These are phyloP conservation scores for Phoeniculus purpureus DNA, from an alignment of 2,797 vertebrate genomes.

Conservation along the genomic window DNA sequence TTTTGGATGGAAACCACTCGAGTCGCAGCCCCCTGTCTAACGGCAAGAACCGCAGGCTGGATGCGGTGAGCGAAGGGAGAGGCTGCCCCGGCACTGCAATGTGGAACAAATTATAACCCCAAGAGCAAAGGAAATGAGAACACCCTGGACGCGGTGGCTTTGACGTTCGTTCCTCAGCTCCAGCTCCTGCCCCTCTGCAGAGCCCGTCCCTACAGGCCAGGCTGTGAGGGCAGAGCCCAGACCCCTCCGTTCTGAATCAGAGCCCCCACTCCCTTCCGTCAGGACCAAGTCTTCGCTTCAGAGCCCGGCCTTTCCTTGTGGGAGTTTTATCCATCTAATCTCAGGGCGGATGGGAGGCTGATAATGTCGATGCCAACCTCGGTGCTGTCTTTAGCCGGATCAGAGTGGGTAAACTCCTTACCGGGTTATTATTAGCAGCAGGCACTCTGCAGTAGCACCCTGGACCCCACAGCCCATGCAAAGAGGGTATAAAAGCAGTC, in stretches of 20 bases:
- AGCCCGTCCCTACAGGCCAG: accelerated
- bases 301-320: neutral
- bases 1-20: constrained; percentile 23
- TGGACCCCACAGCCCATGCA: neutral
- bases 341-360: neutral
- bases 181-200: constrained; percentile 19
- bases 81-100: constrained; percentile 15
- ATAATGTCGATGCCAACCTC: neutral
- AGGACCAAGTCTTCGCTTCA: neutral
- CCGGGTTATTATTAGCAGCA: constrained; percentile 55
- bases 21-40: neutral
- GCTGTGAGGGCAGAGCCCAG: neutral
- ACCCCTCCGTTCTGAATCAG: neutral
- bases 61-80: constrained; percentile 39
- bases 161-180: neutral
- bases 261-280: neutral
- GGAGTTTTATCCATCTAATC: neutral
- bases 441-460: neutral
- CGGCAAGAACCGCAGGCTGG: constrained; percentile 8
- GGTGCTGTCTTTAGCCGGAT: constrained; percentile 25
- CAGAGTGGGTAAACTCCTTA: constrained; percentile 61
- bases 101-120: constrained; percentile 75
- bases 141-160: neutral
- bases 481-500: neutral
- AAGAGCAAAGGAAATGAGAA: constrained; percentile 60